Percentiles rank a stretch among this genome's conserved stretches.
These are phyloP conservation scores for Epinotia ramella DNA, from an alignment of 2,888 invertebrate genomes.

Conservation along the genomic window DNA sequence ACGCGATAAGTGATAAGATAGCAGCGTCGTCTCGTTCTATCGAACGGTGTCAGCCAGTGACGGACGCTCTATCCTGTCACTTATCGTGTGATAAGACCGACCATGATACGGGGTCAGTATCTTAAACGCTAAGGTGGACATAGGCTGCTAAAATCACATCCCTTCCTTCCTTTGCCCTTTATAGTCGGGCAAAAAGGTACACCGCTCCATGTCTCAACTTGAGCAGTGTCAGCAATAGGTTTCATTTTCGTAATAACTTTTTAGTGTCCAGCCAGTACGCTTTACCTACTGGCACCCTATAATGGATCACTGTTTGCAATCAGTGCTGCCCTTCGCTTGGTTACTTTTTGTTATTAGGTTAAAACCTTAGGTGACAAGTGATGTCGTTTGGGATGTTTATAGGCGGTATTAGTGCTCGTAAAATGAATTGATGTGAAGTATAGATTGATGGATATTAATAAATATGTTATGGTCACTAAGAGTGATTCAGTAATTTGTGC, in stretches of 20 bases:
- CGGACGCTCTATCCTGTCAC: too few relatives aligned
- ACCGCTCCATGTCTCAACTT: slow-evolving; percentile 7
- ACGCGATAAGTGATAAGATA: too few relatives aligned
- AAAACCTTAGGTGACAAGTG: slow-evolving; percentile 28
- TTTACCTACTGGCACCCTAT: slow-evolving; percentile 45
- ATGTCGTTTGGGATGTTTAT: slow-evolving; percentile 22
- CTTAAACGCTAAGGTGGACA: too few relatives aligned
- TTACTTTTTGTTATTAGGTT: slow-evolving; percentile 28
- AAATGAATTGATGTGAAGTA: slow-evolving; percentile 17
- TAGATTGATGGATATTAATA: slow-evolving; percentile 12
- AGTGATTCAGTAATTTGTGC: not conserved
- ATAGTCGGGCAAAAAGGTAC: too few relatives aligned
- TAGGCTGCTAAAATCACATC: too few relatives aligned
- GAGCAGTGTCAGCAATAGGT: not conserved
- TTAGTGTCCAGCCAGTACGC: slow-evolving; percentile 48
- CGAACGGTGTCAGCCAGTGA: too few relatives aligned
- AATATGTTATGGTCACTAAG: not conserved
- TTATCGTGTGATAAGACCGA: too few relatives aligned
- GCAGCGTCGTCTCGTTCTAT: too few relatives aligned
- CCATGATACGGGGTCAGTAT: too few relatives aligned
- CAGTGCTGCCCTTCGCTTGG: slow-evolving; percentile 34
- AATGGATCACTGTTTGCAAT: slow-evolving; percentile 50
- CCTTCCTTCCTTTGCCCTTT: too few relatives aligned
- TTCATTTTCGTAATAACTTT: slow-evolving; percentile 50
- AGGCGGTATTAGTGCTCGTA: slow-evolving; percentile 5